A percentile compares a stretch with the other conserved stretches of the same genome.
Conservation (phyloP, 2,113 vertebrate genomes). For the Takifugu bimaculatus region DNA sequence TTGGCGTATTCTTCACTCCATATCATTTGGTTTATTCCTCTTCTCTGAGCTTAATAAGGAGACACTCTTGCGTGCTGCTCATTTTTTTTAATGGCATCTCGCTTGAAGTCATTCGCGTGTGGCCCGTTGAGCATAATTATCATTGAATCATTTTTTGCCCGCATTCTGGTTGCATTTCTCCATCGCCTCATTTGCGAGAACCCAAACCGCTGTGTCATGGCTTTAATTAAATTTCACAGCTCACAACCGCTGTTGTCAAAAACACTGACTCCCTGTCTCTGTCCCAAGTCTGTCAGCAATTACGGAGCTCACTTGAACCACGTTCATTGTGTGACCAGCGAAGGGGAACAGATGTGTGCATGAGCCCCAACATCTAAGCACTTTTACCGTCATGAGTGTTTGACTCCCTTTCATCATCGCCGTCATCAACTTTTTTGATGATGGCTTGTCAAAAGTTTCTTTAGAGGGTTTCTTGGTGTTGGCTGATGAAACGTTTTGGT, state of each 20-base stretch:
- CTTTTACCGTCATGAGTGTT: constrained; percentile 58
- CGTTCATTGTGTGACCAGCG: constrained; percentile 55
- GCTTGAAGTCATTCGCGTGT: not conserved
- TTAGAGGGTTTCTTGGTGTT: constrained; percentile 15
- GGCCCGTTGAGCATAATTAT: not conserved
- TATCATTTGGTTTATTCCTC: not conserved
- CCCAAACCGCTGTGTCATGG: constrained; percentile 35
- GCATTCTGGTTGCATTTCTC: not conserved
- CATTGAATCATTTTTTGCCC: not conserved
- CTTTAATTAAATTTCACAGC: constrained; percentile 13
- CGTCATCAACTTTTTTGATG: constrained; percentile 14
- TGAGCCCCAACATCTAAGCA: constrained; percentile 51
- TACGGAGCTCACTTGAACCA: constrained; percentile 57
- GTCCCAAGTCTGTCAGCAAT: constrained; percentile 55
- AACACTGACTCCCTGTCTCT: constrained; percentile 28
- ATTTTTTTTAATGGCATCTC: constrained; percentile 4
- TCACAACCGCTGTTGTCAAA: constrained; percentile 23
- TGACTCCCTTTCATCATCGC: constrained; percentile 55
- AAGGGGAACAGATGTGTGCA: constrained; percentile 66
- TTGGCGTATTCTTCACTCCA: not conserved
- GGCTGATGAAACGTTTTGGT: constrained; percentile 33
- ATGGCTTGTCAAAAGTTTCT: constrained; percentile 46
- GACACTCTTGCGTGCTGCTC: not conserved
- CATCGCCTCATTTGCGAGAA: constrained; percentile 8
- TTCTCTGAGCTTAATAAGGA: not conserved